phyloP scores from a whole-genome alignment of 64 coral and sea anemone species.

The Pachyseris speciosa region DNA sequence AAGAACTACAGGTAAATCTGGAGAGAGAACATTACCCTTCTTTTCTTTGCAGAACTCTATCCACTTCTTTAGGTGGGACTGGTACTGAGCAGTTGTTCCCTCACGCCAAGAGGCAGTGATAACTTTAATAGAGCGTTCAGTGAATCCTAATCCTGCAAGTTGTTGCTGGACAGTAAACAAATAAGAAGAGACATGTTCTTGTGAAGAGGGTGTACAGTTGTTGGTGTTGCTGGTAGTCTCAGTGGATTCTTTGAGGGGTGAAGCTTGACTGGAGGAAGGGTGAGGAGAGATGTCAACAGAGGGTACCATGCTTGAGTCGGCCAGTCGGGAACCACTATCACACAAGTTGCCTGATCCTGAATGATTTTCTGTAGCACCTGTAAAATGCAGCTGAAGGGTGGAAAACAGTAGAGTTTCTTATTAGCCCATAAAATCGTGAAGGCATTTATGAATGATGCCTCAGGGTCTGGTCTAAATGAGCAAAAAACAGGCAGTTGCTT shows the following conservation, averaged over 20 bases:
- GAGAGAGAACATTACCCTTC: conserved; percentile 27
- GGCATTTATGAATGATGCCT: conserved; percentile 34
- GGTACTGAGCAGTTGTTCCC: conserved; percentile 19
- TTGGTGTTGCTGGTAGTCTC: background rate
- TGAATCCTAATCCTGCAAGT: conserved; percentile 17
- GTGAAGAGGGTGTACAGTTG: conserved; percentile 16
- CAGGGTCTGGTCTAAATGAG: conserved; percentile 67
- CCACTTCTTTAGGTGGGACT: conserved; percentile 51
- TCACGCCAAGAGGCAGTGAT: conserved; percentile 57
- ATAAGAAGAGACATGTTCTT: conserved; percentile 39
- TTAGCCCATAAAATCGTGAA: conserved; percentile 52
- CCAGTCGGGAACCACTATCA: conserved; percentile 59
- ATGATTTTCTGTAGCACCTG: conserved; percentile 55
- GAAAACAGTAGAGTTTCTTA: conserved; percentile 54
- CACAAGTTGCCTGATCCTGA: conserved; percentile 34
- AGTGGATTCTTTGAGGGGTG: background rate
- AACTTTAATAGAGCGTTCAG: background rate
- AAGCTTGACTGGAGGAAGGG: conserved; percentile 33
- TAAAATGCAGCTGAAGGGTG: conserved; percentile 56
- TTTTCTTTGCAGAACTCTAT: conserved; percentile 16
- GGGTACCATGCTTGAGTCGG: conserved; percentile 51
- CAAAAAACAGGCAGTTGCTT: conserved; percentile 40
- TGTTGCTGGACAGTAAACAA: conserved; percentile 50
- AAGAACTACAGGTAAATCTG: background rate
- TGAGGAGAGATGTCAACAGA: conserved; percentile 9